Conservation (phyloP, 2,797 vertebrate species). For the Anabas testudineus region DNA sequence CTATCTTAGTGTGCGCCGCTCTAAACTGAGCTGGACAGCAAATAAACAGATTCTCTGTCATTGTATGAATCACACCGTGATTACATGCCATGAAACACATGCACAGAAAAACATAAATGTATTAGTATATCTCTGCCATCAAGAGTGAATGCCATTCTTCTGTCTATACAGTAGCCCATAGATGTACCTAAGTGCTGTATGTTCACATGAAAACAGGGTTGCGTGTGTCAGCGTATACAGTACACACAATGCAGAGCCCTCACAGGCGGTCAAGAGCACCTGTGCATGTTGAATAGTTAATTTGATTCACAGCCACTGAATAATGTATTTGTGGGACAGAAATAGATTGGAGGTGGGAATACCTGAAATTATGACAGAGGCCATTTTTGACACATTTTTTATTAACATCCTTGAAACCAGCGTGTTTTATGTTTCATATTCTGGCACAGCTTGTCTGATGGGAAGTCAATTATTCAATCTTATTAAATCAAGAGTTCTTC, state of each 20-base stretch:
- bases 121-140: constrained; percentile 24
- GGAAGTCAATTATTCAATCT: constrained; percentile 21
- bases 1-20: constrained; percentile 8
- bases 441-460: constrained; percentile 1
- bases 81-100: constrained; percentile 21
- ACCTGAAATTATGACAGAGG: constrained; percentile 62
- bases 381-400: constrained; percentile 54
- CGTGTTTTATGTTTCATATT: constrained; percentile 15
- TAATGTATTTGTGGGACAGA: constrained; percentile 76
- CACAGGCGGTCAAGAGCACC: constrained; percentile 79
- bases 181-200: constrained; percentile 13
- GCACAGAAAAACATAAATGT: constrained; percentile 11
- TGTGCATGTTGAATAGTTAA: constrained; percentile 86
- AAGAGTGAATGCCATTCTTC: constrained; percentile 23
- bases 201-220: constrained; percentile 56
- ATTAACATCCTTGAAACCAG: constrained; percentile 33
- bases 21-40: constrained; percentile 18
- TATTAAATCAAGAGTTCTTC: constrained; percentile 26
- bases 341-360: constrained; percentile 70
- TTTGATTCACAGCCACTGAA: constrained; percentile 81
- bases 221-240: constrained; percentile 54
- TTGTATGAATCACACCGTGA: constrained; percentile 18
- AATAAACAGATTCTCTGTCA: constrained; percentile 53
- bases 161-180: constrained; percentile 8
- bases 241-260: constrained; percentile 66